phyloP scores from a whole-genome alignment of 2,797 vertebrate genomes.

The Phataginus tricuspis region DNA sequence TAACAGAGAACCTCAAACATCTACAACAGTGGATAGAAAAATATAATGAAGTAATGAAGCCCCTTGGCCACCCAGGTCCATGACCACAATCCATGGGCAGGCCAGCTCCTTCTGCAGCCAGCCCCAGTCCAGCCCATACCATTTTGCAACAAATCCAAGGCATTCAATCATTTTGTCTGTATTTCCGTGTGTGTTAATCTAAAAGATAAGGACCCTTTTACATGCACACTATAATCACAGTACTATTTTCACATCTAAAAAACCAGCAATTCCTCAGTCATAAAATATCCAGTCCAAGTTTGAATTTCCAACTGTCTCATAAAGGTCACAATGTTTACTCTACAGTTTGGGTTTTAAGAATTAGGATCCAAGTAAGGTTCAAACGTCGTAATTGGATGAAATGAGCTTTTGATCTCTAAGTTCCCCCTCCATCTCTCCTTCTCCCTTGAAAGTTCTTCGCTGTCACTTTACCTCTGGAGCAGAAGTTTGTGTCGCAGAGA shows the following conservation, averaged over 20 bases:
- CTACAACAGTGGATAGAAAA: background rate
- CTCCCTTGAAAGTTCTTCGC: background rate
- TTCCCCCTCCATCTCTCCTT: background rate
- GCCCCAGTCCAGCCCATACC: accelerated
- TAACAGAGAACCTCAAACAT: background rate
- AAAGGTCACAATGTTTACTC: background rate
- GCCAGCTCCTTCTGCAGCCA: background rate
- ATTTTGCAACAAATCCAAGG: background rate
- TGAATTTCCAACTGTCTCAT: background rate
- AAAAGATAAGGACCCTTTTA: background rate
- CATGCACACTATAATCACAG: background rate
- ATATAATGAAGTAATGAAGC: background rate
- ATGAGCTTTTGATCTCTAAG: background rate
- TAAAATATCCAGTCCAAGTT: background rate
- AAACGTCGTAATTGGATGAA: background rate
- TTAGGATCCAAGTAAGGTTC: background rate
- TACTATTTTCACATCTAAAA: background rate
- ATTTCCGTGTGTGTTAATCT: background rate
- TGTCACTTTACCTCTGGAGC: background rate
- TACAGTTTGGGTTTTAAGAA: constrained; percentile 21
- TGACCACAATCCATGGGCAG: background rate
- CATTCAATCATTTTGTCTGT: background rate
- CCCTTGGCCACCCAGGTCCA: too few relatives aligned
- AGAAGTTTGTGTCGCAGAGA: background rate
- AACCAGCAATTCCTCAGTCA: background rate